Conservation (phyloP, 2,113 vertebrate genomes). For the Lasiurus cinereus region DNA sequence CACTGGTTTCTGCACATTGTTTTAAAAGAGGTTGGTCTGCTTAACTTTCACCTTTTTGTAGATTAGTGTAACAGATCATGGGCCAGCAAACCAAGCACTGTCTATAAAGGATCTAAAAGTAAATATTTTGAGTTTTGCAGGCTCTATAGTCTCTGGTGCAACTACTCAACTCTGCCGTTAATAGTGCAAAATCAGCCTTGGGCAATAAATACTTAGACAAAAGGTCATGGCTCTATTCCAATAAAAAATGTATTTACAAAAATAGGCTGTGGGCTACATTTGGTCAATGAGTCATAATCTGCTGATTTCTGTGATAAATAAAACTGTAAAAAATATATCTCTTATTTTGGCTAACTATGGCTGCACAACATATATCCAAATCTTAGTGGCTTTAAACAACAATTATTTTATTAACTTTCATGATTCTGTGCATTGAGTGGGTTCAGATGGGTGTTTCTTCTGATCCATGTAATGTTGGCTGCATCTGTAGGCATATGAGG, state of each 20-base stretch:
- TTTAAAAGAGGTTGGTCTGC: constrained; percentile 38
- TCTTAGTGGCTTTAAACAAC: neutral
- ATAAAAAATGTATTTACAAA: constrained; percentile 12
- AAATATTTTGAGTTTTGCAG: constrained; percentile 18
- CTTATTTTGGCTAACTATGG: neutral
- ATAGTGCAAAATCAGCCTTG: neutral
- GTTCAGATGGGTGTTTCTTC: neutral
- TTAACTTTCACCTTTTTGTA: constrained; percentile 43
- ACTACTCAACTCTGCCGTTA: neutral
- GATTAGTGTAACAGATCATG: neutral
- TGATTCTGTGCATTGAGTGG: neutral
- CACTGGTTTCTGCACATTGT: neutral
- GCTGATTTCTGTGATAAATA: neutral
- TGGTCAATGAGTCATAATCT: neutral
- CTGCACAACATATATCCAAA: neutral
- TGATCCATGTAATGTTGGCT: neutral
- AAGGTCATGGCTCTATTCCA: neutral
- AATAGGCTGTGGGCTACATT: neutral
- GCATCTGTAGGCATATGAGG: neutral
- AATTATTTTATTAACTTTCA: constrained; percentile 14
- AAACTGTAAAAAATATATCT: neutral
- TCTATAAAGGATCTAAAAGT: neutral
- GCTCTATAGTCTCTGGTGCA: neutral
- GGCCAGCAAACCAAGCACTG: constrained; percentile 8
- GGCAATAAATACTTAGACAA: constrained; percentile 7